These are phyloP conservation scores for Peromyscus leucopus DNA, from an alignment of 2,113 vertebrate species.

Conservation along the genomic window DNA sequence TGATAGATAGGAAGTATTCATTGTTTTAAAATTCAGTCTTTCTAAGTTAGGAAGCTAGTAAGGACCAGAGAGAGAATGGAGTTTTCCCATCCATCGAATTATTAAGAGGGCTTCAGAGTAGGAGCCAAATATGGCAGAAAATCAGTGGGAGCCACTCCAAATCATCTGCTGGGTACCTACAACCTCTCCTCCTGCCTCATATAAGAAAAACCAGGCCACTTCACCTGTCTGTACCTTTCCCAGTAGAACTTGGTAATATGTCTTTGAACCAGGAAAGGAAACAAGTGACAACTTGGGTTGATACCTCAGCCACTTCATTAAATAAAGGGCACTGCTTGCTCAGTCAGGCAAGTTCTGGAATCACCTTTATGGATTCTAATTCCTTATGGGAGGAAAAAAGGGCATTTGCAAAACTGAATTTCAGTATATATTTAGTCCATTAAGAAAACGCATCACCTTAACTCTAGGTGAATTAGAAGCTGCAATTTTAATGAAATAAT, in stretches of 20 bases:
- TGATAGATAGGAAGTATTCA: neutral
- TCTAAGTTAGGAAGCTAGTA: neutral
- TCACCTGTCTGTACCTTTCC: rapidly evolving
- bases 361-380: neutral
- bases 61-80: neutral
- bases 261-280: neutral
- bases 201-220: neutral
- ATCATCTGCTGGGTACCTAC: neutral
- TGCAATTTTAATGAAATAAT: neutral
- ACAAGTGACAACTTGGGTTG: neutral
- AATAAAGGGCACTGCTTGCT: neutral
- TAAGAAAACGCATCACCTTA: neutral
- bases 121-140: neutral
- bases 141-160: neutral
- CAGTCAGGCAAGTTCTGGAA: neutral
- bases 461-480: constrained; percentile 4
- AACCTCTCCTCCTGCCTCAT: neutral
- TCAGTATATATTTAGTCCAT: neutral
- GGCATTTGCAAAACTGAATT: neutral
- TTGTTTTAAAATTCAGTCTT: constrained; percentile 16
- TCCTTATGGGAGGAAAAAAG: neutral
- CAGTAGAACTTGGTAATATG: neutral
- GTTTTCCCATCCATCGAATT: neutral
- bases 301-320: neutral
- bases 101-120: neutral